Evolutionary conservation across 2,888 invertebrate genomes (phyloP).

Genomic region (Linnaemya tessellans): DNA sequence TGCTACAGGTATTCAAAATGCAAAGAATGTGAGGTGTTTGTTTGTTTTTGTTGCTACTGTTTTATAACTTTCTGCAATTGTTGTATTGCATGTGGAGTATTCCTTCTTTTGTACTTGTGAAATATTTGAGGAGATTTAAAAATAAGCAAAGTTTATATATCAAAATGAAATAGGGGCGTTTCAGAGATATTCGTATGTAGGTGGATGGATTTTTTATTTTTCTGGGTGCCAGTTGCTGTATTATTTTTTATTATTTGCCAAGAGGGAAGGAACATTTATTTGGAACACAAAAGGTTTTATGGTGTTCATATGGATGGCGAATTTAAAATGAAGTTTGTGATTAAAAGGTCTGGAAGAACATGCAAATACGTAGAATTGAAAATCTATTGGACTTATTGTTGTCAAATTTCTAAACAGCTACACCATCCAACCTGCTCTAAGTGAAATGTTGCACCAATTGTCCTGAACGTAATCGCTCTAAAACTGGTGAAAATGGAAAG

Average conservation of each 20-base stretch:
- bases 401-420: no score
- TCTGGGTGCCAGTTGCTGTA: not conserved
- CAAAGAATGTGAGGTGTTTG: constrained; percentile 16
- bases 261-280: not conserved
- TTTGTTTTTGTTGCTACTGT: not conserved
- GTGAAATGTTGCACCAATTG: no score
- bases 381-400: no score
- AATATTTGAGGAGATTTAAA: constrained; percentile 33
- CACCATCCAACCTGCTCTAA: no score
- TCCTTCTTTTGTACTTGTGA: constrained; percentile 9
- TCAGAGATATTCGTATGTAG: not conserved
- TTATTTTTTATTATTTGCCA: not conserved
- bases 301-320: not conserved
- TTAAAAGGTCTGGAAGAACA: not conserved
- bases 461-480: no score
- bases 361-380: no score
- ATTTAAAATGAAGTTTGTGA: not conserved
- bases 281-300: not conserved
- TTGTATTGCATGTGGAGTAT: constrained; percentile 22
- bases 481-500: no score
- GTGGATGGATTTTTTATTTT: not conserved
- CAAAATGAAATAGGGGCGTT: not conserved
- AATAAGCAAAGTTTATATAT: constrained; percentile 40
- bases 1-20: constrained; percentile 51
- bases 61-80: constrained; percentile 15